A percentile compares a stretch with the other conserved stretches of the same genome.
These are phyloP conservation scores for Ciconia stormi DNA, from an alignment of 2,113 vertebrate species.

Conservation along the genomic window DNA sequence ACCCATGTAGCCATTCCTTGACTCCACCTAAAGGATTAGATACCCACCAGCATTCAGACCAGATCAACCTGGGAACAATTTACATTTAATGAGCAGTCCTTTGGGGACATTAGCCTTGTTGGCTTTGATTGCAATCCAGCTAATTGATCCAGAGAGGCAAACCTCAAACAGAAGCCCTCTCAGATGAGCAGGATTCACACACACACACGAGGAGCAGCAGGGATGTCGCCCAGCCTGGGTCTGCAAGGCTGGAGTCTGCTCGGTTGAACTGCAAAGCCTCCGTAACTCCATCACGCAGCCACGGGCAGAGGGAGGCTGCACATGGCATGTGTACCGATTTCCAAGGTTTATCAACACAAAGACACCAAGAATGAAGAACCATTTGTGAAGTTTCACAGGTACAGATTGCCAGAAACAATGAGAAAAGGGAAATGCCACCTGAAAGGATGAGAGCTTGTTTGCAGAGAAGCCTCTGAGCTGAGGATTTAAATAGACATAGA, in stretches of 20 bases:
- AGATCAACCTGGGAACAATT: background rate
- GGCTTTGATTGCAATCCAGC: background rate
- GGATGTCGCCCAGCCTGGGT: background rate
- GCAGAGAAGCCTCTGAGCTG: background rate
- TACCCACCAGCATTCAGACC: background rate
- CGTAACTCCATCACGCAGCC: background rate
- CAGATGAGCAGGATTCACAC: background rate
- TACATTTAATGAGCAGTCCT: background rate
- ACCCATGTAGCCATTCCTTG: background rate
- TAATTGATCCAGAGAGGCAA: background rate
- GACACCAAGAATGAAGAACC: background rate
- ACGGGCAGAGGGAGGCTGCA: background rate
- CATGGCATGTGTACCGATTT: rapidly evolving
- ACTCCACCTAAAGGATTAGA: background rate
- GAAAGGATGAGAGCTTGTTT: slow-evolving; percentile 58
- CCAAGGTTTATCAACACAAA: background rate
- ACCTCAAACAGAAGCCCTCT: background rate
- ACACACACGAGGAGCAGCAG: background rate
- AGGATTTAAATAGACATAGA: slow-evolving; percentile 41
- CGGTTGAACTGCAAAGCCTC: background rate
- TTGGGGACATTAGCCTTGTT: background rate
- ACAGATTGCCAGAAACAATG: slow-evolving; percentile 52
- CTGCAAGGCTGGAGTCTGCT: background rate
- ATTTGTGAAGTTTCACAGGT: slow-evolving; percentile 6
- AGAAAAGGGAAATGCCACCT: slow-evolving; percentile 70